A percentile compares a stretch with the other conserved stretches of the same genome.
Evolutionary conservation across 92 coral and sea anemone species (phyloP).

Genomic region (Phenganax stokvisi): DNA sequence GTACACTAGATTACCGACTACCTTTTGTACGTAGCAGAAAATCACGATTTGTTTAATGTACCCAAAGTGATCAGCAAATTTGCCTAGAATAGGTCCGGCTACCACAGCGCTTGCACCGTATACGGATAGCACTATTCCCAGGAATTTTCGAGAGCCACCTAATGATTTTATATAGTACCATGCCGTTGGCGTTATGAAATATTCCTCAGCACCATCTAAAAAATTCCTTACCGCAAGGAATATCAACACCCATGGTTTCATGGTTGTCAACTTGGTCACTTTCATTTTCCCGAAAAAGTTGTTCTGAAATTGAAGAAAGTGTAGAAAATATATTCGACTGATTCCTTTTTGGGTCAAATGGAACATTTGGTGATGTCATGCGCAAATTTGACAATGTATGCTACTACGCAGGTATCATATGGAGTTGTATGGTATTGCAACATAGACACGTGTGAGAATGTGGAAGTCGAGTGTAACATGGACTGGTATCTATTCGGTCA

Average conservation of each 20-base stretch:
- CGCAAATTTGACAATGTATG: too few species aligned
- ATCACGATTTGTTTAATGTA: constrained; percentile 25
- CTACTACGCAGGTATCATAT: too few species aligned
- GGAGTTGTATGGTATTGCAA: too few species aligned
- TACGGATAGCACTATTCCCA: constrained; percentile 24
- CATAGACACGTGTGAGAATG: too few species aligned
- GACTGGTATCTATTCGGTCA: not conserved
- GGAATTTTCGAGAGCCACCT: constrained; percentile 17
- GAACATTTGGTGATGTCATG: too few species aligned
- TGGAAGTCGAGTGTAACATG: too few species aligned
- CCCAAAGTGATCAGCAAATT: constrained; percentile 24
- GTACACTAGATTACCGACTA: constrained; percentile 6
- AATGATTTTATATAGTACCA: constrained; percentile 34
- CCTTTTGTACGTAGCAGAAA: constrained; percentile 15
- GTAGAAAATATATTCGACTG: not conserved
- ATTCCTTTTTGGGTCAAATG: not conserved
- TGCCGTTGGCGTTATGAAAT: constrained; percentile 34
- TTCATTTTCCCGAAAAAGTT: not conserved
- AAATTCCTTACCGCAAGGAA: constrained; percentile 22
- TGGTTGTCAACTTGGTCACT: not conserved
- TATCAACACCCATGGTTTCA: constrained; percentile 13
- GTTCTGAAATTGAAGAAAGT: not conserved
- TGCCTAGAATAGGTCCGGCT: constrained; percentile 23
- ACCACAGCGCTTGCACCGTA: constrained; percentile 19
- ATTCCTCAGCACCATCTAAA: constrained; percentile 29